Evolutionary conservation across 2,113 vertebrate species (phyloP).

Genomic region (Phoenicopterus ruber): DNA sequence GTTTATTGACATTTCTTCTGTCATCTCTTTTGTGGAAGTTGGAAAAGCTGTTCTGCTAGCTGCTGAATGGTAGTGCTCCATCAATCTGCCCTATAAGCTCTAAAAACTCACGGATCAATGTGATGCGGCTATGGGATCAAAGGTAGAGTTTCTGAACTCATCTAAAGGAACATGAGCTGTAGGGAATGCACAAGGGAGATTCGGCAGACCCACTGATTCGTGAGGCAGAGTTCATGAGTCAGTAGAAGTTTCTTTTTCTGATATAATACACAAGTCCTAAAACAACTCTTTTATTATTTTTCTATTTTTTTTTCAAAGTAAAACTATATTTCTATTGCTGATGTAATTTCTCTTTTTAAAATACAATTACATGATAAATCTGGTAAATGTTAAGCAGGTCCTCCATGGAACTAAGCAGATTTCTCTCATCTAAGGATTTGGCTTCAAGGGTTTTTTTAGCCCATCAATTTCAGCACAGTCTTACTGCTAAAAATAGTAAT

Average conservation of each 20-base stretch:
- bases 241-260: slow-evolving; percentile 7
- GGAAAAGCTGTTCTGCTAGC: background rate
- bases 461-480: background rate
- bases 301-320: background rate
- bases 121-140: background rate
- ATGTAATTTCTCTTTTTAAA: background rate
- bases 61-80: background rate
- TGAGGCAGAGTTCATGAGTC: slow-evolving; percentile 39
- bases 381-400: background rate
- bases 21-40: background rate
- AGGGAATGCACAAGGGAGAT: slow-evolving; percentile 21
- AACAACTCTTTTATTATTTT: background rate
- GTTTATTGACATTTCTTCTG: background rate
- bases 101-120: slow-evolving; percentile 44
- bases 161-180: slow-evolving; percentile 28
- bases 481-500: background rate
- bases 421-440: background rate
- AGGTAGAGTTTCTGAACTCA: slow-evolving; percentile 24
- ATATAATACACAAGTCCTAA: background rate
- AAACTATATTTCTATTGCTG: background rate
- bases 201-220: background rate
- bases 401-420: background rate
- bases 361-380: background rate
- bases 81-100: slow-evolving; percentile 29
- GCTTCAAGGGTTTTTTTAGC: background rate